A percentile compares a stretch with the other conserved stretches of the same genome.
phyloP scores from a whole-genome alignment of 1,140 invertebrate genomes.

The Conus betulinus region DNA sequence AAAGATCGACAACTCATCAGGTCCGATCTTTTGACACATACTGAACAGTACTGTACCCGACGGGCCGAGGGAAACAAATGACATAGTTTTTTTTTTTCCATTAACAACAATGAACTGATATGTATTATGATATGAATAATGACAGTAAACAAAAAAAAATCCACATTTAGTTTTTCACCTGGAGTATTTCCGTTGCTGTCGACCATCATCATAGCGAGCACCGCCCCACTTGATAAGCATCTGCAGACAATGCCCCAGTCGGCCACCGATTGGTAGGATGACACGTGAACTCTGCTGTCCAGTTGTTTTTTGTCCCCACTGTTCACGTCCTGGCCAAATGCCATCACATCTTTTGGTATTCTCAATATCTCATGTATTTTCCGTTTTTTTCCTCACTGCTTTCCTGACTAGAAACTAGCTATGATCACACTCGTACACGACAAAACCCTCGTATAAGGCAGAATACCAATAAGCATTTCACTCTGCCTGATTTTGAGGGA shows the following conservation, averaged over 20 bases:
- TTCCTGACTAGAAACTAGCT: not conserved
- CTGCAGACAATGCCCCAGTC: conserved; percentile 75
- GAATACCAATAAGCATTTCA: no score
- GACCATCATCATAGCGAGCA: conserved; percentile 70
- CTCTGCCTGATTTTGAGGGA: no score
- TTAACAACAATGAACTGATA: no score
- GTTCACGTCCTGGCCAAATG: conserved; percentile 70
- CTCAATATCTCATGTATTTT: not conserved
- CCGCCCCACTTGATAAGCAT: conserved; percentile 74
- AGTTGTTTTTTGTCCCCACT: conserved; percentile 72
- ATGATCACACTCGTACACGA: not conserved
- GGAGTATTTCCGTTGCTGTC: conserved; percentile 75
- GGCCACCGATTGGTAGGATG: conserved; percentile 75
- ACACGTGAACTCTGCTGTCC: conserved; percentile 74
- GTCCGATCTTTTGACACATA: no score
- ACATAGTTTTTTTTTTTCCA: no score
- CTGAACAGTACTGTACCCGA: no score
- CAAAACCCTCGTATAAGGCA: no score
- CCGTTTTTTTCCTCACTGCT: no score
- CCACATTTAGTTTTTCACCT: conserved; percentile 48
- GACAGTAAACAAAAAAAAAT: no score
- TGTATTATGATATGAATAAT: no score
- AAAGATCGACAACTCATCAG: no score
- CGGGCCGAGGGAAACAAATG: no score
- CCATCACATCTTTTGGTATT: not conserved